phyloP scores from a whole-genome alignment of 2,888 invertebrate species.

The Ochropleura plecta region DNA sequence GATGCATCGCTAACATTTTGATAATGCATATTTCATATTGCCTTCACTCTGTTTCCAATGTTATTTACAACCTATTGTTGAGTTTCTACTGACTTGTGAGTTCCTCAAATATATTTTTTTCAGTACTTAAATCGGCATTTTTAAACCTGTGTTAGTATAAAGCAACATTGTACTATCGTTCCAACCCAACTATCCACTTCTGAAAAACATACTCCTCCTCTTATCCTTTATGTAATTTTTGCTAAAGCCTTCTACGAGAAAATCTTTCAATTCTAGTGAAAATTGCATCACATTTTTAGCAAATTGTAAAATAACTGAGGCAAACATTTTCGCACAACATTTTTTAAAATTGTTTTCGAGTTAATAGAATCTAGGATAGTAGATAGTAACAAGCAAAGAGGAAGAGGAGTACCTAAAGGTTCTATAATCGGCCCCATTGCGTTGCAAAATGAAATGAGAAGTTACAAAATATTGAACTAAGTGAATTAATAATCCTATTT shows the following conservation, averaged over 20 bases:
- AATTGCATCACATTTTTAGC: not conserved
- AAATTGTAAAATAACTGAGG: no score
- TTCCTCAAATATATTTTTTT: not conserved
- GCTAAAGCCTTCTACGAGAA: not conserved
- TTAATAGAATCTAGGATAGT: not conserved
- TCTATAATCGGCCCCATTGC: not conserved
- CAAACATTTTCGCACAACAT: no score
- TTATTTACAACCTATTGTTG: not conserved
- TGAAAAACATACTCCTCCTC: not conserved
- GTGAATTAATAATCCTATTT: not conserved
- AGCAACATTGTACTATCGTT: not conserved
- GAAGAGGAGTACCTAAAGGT: not conserved
- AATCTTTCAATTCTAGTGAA: not conserved
- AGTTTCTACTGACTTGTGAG: not conserved
- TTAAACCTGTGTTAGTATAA: not conserved
- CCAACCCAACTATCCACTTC: not conserved
- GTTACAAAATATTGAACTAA: not conserved
- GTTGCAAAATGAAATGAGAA: not conserved
- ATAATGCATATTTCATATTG: conserved; percentile 30
- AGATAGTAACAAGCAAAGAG: not conserved
- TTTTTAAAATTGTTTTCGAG: no score
- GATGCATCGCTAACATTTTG: conserved; percentile 19
- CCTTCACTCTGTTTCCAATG: conserved; percentile 24
- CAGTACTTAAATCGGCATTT: not conserved
- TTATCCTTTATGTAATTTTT: not conserved